Percentiles rank a stretch among this genome's conserved stretches.
Evolutionary conservation across 2,888 invertebrate species (phyloP).

Genomic region (Hofmannophila pseudospretella): DNA sequence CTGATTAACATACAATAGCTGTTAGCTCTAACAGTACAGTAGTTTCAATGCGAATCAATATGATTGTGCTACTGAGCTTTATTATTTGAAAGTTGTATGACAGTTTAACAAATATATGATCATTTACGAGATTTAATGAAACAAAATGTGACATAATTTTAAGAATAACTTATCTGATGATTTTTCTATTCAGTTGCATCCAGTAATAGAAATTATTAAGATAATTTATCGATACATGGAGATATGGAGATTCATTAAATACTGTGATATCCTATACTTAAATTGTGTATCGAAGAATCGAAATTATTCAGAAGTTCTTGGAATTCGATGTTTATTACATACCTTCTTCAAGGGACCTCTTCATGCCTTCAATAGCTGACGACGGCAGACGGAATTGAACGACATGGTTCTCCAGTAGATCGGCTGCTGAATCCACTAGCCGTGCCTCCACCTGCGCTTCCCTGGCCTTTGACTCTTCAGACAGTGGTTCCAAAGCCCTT

Average conservation of each 20-base stretch:
- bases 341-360: slow-evolving; percentile 90
- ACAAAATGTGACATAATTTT: no score
- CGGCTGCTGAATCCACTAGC: slow-evolving; percentile 85
- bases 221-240: no score
- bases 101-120: no score
- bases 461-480: slow-evolving; percentile 84
- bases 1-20: neutral
- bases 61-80: neutral
- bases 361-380: slow-evolving; percentile 84
- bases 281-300: no score
- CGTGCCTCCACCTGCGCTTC: slow-evolving; percentile 86
- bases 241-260: no score
- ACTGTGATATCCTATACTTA: no score
- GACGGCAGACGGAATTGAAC: slow-evolving; percentile 89
- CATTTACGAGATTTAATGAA: no score
- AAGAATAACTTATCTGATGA: no score
- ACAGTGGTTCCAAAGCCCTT: slow-evolving; percentile 79
- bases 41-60: neutral
- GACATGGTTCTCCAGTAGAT: slow-evolving; percentile 88
- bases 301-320: no score
- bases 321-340: slow-evolving; percentile 28
- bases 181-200: no score
- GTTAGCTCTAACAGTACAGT: neutral
- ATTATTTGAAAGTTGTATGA: no score
- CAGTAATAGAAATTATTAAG: no score